Evolutionary conservation across 2,113 vertebrate species (phyloP), one percentile per base, ranked within the genome.

Genomic region (Tamias sibiricus): DNA sequence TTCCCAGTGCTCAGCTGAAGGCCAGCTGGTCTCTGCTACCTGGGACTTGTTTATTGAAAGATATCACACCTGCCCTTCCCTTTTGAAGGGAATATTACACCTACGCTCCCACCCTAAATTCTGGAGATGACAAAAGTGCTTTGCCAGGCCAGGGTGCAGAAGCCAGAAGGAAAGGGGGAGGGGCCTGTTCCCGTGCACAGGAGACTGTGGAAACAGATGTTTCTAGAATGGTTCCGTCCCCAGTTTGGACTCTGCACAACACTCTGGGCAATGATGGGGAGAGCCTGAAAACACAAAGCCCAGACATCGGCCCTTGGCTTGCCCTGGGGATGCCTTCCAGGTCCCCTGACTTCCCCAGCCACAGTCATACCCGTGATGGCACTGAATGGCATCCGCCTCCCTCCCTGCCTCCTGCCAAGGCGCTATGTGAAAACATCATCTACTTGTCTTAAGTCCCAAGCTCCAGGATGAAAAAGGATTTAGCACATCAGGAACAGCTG

Each of bases 1-100:
- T 97, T 97, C 96, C 98, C 97, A 94, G 98, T 98, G 98, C 98
- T 96, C 96, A 96, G 97, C 95, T 87, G 95, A 96, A 95, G 96
- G 98, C 95, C 98, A 95, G 96, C 96, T 94, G 97, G 90, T 90
- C 95, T 96, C 90, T 97, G 98, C 96, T 87, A 94, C 93, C 96
- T 66, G 88, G 92, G 85, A 96, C 95, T 97, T 96, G 96, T 83
- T 93, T 93, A 92, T 94, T 83, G 64, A 81, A 79, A 74, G 85
- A 47, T 85, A n/a, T 37, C 28, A 62, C 42, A 88, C 57, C 24
- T 24, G 35, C n/a, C 3, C 24, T 90, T 86, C 57, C 20, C 77
- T 32, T 26, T 6, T 79, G 54, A 69, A 91, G 81, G 35, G 24
- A 22, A 59, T 59, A 59, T 24, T 20, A 26, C 57, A 59, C 7